Evolutionary conservation across 2,113 vertebrate species (phyloP).

Genomic region (Scortum barcoo): DNA sequence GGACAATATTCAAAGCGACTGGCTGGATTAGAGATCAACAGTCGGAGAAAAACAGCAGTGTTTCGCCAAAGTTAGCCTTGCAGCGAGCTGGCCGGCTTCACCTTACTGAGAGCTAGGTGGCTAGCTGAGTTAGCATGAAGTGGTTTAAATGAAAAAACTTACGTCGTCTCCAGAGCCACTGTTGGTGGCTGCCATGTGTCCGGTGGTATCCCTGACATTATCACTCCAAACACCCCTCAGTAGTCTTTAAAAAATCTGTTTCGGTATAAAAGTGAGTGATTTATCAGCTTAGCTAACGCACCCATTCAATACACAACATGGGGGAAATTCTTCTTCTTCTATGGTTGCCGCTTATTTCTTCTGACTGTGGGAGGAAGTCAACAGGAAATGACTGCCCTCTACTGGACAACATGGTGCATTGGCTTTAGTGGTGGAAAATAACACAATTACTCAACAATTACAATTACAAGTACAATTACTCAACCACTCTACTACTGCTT

Average conservation of each 20-base stretch:
- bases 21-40: not conserved
- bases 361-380: not conserved
- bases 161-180: slow-evolving; percentile 93
- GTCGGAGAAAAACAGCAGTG: not conserved
- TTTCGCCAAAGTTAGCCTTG: not conserved
- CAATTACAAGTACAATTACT: no score
- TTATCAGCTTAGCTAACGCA: rapidly evolving
- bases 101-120: not conserved
- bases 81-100: not conserved
- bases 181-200: slow-evolving; percentile 93
- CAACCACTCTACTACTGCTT: no score
- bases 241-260: not conserved
- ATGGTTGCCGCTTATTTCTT: slow-evolving; percentile 15
- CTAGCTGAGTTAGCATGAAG: slow-evolving; percentile 37
- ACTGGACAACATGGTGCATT: slow-evolving; percentile 22
- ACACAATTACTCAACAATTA: no score
- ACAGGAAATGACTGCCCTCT: slow-evolving; percentile 34
- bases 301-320: not conserved
- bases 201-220: slow-evolving; percentile 89
- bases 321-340: slow-evolving; percentile 48
- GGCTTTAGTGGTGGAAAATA: no score
- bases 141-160: slow-evolving; percentile 60
- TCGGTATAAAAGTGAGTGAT: not conserved
- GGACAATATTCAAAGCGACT: no score
- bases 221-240: not conserved